Evolutionary conservation across 2,113 vertebrate genomes (phyloP).

Genomic region (Zosterops pallidus): DNA sequence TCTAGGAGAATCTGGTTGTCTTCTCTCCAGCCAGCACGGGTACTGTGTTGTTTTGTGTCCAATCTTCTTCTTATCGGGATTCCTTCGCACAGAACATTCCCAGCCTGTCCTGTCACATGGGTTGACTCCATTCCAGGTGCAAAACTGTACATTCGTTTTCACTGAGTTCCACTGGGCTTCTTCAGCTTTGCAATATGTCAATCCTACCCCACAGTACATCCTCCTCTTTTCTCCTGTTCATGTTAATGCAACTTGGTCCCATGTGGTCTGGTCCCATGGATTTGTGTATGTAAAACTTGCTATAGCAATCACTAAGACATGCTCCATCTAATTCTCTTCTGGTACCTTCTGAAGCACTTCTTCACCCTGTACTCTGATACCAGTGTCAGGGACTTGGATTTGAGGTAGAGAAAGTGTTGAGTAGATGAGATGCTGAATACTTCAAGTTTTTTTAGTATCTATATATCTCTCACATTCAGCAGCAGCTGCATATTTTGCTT

Average conservation of each 20-base stretch:
- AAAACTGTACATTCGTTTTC: neutral
- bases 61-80: rapidly evolving
- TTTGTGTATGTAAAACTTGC: neutral
- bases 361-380: neutral
- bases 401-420: neutral
- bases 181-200: neutral
- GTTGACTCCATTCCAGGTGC: neutral
- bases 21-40: neutral
- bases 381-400: neutral
- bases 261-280: neutral
- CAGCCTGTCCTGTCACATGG: neutral
- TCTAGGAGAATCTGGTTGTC: neutral
- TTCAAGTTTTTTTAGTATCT: neutral
- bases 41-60: neutral
- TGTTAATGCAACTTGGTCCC: neutral
- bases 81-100: neutral
- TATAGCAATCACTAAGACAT: neutral
- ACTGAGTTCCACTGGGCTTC: neutral
- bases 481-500: neutral
- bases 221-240: neutral
- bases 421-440: neutral
- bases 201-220: neutral
- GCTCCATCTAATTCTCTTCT: neutral
- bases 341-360: neutral
- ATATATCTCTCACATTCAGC: neutral